Conservation (phyloP, 2,797 vertebrate species). For the Anas capensis region DNA sequence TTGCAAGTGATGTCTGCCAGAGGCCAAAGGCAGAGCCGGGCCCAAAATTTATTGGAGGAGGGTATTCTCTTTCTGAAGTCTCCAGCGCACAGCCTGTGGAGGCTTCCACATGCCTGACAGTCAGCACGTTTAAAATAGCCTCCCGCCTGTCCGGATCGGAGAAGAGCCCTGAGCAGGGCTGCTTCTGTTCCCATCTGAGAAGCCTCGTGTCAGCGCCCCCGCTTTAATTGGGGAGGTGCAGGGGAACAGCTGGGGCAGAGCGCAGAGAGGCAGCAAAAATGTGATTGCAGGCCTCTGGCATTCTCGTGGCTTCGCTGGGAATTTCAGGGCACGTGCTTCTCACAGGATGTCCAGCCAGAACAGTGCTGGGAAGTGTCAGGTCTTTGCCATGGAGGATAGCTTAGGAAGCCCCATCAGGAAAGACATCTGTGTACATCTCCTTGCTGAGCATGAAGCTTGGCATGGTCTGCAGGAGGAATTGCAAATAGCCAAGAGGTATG, state of each 20-base stretch:
- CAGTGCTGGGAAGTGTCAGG: background rate
- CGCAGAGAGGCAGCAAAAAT: constrained; percentile 38
- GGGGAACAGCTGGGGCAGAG: constrained; percentile 18
- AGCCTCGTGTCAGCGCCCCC: constrained; percentile 27
- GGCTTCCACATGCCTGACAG: constrained; percentile 17
- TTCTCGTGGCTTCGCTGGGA: background rate
- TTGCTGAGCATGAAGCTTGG: constrained; percentile 4
- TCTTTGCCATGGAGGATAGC: background rate
- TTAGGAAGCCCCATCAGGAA: background rate
- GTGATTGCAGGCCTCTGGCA: background rate
- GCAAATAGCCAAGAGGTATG: background rate
- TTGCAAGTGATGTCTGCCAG: background rate
- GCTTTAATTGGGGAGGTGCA: background rate
- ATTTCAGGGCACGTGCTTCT: constrained; percentile 18
- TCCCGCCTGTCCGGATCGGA: constrained; percentile 15
- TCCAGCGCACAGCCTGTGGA: background rate
- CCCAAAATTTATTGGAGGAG: background rate
- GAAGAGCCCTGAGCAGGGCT: background rate
- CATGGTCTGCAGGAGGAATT: background rate
- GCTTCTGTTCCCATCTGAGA: constrained; percentile 11
- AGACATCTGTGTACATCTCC: background rate
- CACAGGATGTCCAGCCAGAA: constrained; percentile 32
- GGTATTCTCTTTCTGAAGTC: constrained; percentile 15
- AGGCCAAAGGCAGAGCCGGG: background rate
- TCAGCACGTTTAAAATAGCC: constrained; percentile 64